Percentiles rank a stretch among this genome's conserved stretches.
Conservation (phyloP, 2,888 invertebrate genomes). For the Dolichopus griseipennis region DNA sequence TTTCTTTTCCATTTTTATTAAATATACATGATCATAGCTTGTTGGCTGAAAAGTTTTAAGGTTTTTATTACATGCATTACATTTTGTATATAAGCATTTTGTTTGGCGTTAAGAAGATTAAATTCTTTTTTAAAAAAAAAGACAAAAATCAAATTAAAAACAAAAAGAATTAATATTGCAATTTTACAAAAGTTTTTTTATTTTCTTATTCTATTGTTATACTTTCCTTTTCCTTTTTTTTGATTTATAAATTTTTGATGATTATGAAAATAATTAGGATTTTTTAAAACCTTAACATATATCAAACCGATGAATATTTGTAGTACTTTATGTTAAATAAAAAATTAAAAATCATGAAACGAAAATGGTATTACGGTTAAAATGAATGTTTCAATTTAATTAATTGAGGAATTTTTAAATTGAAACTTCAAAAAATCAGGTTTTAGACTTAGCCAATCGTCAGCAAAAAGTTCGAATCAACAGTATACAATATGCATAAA, state of each 20-base stretch:
- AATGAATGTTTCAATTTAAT: too few relatives aligned
- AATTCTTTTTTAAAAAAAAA: background rate
- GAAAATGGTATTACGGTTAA: too few relatives aligned
- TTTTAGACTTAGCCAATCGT: too few relatives aligned
- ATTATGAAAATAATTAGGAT: background rate
- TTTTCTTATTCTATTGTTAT: background rate
- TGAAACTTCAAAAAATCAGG: too few relatives aligned
- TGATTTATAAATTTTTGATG: background rate
- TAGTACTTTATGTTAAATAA: too few relatives aligned
- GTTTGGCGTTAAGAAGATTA: conserved; percentile 4
- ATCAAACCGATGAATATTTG: too few relatives aligned
- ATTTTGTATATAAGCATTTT: background rate
- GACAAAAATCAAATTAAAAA: too few relatives aligned
- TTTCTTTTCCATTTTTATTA: background rate
- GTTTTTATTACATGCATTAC: background rate
- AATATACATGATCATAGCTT: background rate
- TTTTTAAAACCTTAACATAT: too few relatives aligned
- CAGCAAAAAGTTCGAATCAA: too few relatives aligned
- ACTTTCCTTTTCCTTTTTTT: background rate
- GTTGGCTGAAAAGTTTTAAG: background rate
- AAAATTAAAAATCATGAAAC: too few relatives aligned
- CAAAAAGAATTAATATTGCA: background rate
- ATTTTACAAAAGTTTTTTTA: background rate
- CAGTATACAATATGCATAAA: too few relatives aligned
- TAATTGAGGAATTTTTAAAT: too few relatives aligned